Conservation (phyloP, 1,140 invertebrate species). For the Propsilocerus akamusi region DNA sequence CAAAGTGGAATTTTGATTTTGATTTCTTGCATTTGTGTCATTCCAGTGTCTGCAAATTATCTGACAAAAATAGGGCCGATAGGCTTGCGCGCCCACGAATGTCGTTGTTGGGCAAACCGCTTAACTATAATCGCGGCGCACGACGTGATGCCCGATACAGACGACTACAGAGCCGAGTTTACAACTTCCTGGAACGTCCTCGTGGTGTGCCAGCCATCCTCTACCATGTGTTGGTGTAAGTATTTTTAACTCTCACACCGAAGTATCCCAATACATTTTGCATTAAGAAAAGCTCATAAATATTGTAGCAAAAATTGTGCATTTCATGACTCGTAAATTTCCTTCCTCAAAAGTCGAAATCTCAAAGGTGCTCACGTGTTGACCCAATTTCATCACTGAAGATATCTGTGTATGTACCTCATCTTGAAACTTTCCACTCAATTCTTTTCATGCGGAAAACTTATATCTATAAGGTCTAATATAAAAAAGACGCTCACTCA, state of each 20-base stretch:
- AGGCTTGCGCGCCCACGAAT: constrained; percentile 60
- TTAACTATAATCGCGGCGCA: constrained; percentile 63
- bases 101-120: constrained; percentile 76
- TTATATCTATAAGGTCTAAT: no score
- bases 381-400: not conserved
- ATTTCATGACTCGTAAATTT: not conserved
- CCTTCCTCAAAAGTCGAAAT: not conserved
- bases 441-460: not conserved
- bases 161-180: constrained; percentile 70
- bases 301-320: not conserved
- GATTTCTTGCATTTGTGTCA: not conserved
- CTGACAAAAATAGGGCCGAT: constrained; percentile 26
- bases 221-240: constrained; percentile 90
- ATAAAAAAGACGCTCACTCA: no score
- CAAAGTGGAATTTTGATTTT: no score
- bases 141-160: constrained; percentile 76
- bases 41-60: constrained; percentile 24
- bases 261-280: not conserved
- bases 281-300: not conserved
- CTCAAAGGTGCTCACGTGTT: not conserved
- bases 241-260: constrained; percentile 14
- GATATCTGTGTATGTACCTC: not conserved
- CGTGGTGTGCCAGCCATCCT: constrained; percentile 63
- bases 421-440: not conserved
- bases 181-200: constrained; percentile 88